Base-by-base conservation (phyloP, 2,888 invertebrate genomes). In the Drosophila aldrichi region DNA sequence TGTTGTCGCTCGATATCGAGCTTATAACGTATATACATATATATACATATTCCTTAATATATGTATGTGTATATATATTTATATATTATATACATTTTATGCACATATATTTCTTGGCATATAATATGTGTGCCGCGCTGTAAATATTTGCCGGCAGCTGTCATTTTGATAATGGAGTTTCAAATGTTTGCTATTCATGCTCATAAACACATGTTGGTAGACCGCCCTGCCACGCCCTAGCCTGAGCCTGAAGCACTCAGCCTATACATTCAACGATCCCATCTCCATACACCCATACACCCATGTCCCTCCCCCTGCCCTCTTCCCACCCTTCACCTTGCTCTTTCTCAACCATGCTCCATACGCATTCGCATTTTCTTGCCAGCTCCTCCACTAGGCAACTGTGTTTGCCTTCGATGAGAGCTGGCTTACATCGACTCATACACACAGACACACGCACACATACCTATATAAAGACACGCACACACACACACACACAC, bases 131-230 rank as follows among this genome's bases (percentile, higher is more conserved):
- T 72, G 73, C 38, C 49, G 61, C 48, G 68, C 61, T 82, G 70
- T 69, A 76, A 82, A 81, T 81, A 79, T 82, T 82, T 81, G 77
- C 77, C 79, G 56, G 77, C 75, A 74, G 82, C 82, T 81, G 73
- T 80, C 81, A 81, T 83, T 81, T 79, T 77, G 80, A 81, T 81
- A 81, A 83, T 81, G 83, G 77, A 74, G 82, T 79, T 74, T 76
- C 79, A 71, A 83, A 83, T 81, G 74, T 81, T 77, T 84, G 79
- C 70, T 66, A 61, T 69, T 61, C 65, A 68, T 70, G 69, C 82
- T 56, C 70, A 79, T 70, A 77, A 82, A 67, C 71, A 82, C 69
- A 76, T 74, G 70, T 76, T 81, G 70, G 57, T 55, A 64, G 64
- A 76, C 55, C 43, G 48, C 48, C 48, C 48, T 1, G 29, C 29